Base-by-base conservation (phyloP, 1,140 invertebrate species). In the Charaxes varanes region DNA sequence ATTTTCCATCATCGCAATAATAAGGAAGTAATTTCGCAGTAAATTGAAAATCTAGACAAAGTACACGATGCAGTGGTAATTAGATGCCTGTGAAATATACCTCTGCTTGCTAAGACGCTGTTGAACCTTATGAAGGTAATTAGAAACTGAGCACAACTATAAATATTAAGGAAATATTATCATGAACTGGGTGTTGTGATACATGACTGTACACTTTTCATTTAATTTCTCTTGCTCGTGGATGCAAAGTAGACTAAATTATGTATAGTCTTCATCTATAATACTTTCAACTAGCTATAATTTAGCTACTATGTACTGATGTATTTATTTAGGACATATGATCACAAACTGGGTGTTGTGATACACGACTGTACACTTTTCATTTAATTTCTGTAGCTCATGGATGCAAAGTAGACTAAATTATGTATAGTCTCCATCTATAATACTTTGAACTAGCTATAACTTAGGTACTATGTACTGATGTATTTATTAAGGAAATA, bases 141-240 rank as follows among this genome's bases (percentile, higher is more conserved):
- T 40, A 40, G 37, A 28, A 40, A 40, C 26, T 31, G 37, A 40
- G 37, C 31, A 31, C 16, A 40, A 31, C 37, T 30, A 40, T 40
- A 40, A 40, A 40, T 40, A 40, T 19, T 31, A 22, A 8, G 37
- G 27, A 18, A 19, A 31, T 17, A 40, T 40, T 18, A 28, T 40
- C 19, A 40, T 40, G 37, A 40, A 31, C 27, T 15, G 27, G 27
- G 19, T 15, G 22, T 19, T 22, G 18, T 19, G 37, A 40, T 30
- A 19, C 15, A 40, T 11, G 11, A 11, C n/a, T n/a, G 28, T 31
- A 40, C 26, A 40, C 27, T 17, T 16, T n/a, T 4, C 11, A 31
- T 7, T 10, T 18, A 1, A 1, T 28, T n/a, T 15, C n/a, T 22
- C 6, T 2, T 8, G 8, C 2, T 24, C n/a, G n/a, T n/a, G n/a